Percentiles rank a stretch among this genome's conserved stretches.
Conservation (phyloP, 1,140 invertebrate species). For the Diprion similis region DNA sequence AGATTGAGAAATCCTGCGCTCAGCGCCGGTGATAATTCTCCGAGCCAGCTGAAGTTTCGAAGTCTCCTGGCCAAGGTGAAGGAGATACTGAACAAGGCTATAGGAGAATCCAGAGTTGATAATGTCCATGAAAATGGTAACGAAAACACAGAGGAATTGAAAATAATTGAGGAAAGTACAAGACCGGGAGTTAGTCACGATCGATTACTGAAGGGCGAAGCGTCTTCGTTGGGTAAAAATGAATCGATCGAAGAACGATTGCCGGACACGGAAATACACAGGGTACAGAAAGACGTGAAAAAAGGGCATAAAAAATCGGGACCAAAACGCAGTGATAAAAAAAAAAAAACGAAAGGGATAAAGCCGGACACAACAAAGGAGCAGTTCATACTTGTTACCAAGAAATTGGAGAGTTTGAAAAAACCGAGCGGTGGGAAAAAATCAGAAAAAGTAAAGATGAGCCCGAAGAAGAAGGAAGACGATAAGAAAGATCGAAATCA, state of each 20-base stretch:
- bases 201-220: no score
- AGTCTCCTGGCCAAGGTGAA: conserved; percentile 33
- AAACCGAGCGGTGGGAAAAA: neutral
- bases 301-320: neutral
- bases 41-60: conserved; percentile 14
- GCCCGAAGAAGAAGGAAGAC: neutral
- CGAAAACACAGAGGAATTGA: neutral
- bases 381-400: neutral
- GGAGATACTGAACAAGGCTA: conserved; percentile 26
- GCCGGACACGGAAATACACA: neutral
- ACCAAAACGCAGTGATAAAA: neutral
- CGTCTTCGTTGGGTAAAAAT: no score
- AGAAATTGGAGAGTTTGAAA: neutral
- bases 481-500: no score
- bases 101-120: conserved; percentile 18
- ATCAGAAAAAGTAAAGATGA: neutral
- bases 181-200: no score
- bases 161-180: neutral
- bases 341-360: neutral
- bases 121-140: neutral
- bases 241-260: no score
- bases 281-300: neutral
- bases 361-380: neutral
- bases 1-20: neutral
- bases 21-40: neutral